Conservation (phyloP, 2,888 invertebrate species). For the Enchytraeus crypticus region DNA sequence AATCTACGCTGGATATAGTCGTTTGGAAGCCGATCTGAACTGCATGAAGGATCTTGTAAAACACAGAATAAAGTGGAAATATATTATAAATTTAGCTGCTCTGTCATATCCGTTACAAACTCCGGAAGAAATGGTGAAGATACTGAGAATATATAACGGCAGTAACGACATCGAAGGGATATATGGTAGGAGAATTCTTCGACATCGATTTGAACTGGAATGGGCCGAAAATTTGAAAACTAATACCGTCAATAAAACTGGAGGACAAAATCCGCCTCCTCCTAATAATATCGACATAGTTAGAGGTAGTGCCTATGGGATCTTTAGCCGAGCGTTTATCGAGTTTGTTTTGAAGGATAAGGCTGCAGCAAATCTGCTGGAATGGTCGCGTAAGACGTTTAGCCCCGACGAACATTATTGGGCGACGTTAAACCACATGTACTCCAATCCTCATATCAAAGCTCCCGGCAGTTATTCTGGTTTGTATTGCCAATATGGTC, state of each 20-base stretch:
- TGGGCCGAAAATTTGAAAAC: conserved; percentile 23
- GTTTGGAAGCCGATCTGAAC: conserved; percentile 40
- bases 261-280: conserved; percentile 22
- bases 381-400: conserved; percentile 39
- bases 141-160: conserved; percentile 44
- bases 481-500: conserved; percentile 23
- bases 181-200: conserved; percentile 30
- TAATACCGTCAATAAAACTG: conserved; percentile 29
- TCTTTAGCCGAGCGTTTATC: conserved; percentile 42
- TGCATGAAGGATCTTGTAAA: conserved; percentile 42
- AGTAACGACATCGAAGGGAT: conserved; percentile 46
- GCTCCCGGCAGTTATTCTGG: conserved; percentile 42
- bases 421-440: conserved; percentile 41
- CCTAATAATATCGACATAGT: conserved; percentile 33
- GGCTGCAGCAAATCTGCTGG: conserved; percentile 34
- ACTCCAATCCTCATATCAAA: conserved; percentile 33
- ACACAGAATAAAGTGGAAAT: conserved; percentile 34
- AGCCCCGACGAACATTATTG: conserved; percentile 47
- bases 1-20: conserved; percentile 40
- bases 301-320: conserved; percentile 45
- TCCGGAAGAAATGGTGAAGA: conserved; percentile 43
- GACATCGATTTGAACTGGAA: conserved; percentile 23
- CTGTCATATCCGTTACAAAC: conserved; percentile 45
- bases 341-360: conserved; percentile 35
- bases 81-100: conserved; percentile 45